Conservation (phyloP, 2,888 invertebrate genomes). For the Melanargia galathea region DNA sequence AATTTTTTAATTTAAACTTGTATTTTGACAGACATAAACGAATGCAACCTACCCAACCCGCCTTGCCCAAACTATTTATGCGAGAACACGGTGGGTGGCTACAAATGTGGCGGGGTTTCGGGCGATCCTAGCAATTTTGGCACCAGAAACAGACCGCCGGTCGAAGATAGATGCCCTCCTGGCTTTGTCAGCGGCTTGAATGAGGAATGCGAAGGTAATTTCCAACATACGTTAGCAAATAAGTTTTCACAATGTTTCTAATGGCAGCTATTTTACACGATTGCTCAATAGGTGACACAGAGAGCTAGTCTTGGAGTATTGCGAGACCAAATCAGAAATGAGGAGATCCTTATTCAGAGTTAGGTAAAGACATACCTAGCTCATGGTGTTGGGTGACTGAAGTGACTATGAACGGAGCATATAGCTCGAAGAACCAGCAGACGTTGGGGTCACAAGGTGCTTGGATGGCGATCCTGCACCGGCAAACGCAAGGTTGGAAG, state of each 20-base stretch:
- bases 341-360: no score
- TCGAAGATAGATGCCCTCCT: conserved; percentile 76
- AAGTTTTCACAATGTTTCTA: neutral
- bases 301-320: no score
- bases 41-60: conserved; percentile 83
- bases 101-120: conserved; percentile 67
- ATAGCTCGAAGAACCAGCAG: no score
- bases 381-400: no score
- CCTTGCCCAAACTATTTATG: conserved; percentile 70
- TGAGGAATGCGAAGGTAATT: conserved; percentile 77
- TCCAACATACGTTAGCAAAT: neutral
- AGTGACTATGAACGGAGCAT: no score
- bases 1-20: no score
- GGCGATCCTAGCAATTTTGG: conserved; percentile 61
- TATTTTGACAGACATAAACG: conserved; percentile 89
- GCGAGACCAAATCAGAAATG: neutral
- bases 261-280: no score
- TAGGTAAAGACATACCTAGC: no score
- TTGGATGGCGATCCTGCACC: no score
- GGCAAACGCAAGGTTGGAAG: no score
- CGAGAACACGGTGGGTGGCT: conserved; percentile 76
- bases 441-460: no score
- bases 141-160: conserved; percentile 42
- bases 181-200: conserved; percentile 70
- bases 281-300: no score